phyloP scores from a whole-genome alignment of 2,113 vertebrate species.

The Alexandromys fortis region DNA sequence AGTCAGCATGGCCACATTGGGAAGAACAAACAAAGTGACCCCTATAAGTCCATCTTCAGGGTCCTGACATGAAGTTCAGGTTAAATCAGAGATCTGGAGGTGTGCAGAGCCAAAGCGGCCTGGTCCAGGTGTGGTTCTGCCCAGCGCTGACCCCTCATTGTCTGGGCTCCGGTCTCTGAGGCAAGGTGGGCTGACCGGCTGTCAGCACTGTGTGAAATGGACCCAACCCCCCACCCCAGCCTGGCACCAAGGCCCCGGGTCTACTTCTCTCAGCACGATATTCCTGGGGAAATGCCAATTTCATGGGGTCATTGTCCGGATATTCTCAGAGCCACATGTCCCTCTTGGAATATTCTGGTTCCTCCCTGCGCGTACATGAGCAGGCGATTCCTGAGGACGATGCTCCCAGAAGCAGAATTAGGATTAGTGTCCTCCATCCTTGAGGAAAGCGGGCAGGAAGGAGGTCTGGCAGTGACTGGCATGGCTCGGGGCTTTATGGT shows the following conservation, averaged over 20 bases:
- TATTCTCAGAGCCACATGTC: neutral
- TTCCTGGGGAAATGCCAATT: neutral
- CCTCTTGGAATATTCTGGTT: neutral
- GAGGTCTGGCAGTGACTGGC: neutral
- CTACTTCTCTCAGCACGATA: neutral
- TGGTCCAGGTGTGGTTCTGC: neutral
- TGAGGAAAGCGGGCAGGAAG: neutral
- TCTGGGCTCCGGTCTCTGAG: neutral
- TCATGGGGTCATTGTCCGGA: neutral
- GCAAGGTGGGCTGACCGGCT: neutral
- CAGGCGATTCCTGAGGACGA: neutral
- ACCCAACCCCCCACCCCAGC: neutral
- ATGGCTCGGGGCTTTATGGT: neutral
- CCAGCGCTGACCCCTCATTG: neutral
- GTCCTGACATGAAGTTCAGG: neutral
- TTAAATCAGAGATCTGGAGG: neutral
- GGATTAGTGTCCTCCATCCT: neutral
- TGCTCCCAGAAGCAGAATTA: neutral
- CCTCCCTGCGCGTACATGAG: neutral
- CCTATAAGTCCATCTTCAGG: neutral
- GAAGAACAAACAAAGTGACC: neutral
- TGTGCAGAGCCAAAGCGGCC: neutral
- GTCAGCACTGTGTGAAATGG: neutral
- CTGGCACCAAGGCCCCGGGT: neutral
- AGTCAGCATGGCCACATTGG: neutral